Percentiles rank a stretch among this genome's conserved stretches.
Evolutionary conservation across 2,113 vertebrate genomes (phyloP).

Genomic region (Lipotes vexillifer): DNA sequence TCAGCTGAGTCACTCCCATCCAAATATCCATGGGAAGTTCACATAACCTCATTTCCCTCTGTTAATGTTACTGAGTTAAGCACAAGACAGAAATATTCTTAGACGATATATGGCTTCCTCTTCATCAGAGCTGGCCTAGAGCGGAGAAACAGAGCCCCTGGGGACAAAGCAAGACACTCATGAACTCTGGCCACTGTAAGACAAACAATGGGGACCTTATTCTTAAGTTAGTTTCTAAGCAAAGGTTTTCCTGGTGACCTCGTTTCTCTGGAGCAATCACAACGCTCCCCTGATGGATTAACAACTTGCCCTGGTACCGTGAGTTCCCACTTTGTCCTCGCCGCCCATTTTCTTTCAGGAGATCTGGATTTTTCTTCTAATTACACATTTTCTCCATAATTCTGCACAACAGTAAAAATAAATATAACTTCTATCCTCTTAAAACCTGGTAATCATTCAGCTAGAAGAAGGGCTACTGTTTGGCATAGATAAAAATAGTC

Average conservation of each 20-base stretch:
- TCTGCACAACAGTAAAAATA: conserved; percentile 51
- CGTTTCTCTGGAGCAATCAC: background rate
- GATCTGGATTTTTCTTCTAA: conserved; percentile 54
- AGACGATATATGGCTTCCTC: conserved; percentile 77
- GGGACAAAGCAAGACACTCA: conserved; percentile 48
- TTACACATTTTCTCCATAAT: conserved; percentile 67
- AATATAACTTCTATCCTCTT: conserved; percentile 68
- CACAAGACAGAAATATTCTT: conserved; percentile 75
- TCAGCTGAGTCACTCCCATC: conserved; percentile 14
- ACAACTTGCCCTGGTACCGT: background rate
- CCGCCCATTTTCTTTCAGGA: background rate
- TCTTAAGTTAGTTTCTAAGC: conserved; percentile 52
- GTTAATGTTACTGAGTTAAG: conserved; percentile 70
- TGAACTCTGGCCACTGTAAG: conserved; percentile 43
- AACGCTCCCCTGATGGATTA: background rate
- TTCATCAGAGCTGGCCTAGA: conserved; percentile 55
- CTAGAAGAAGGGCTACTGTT: conserved; percentile 32
- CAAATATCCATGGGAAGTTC: conserved; percentile 62
- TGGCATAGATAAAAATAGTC: background rate
- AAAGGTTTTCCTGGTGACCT: conserved; percentile 54
- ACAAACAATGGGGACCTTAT: conserved; percentile 65
- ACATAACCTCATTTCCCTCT: conserved; percentile 69
- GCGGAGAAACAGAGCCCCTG: conserved; percentile 9
- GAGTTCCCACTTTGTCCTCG: background rate
- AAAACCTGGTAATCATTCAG: conserved; percentile 50